Evolutionary conservation across 2,797 vertebrate species (phyloP).

Genomic region (Malurus leucopterus): DNA sequence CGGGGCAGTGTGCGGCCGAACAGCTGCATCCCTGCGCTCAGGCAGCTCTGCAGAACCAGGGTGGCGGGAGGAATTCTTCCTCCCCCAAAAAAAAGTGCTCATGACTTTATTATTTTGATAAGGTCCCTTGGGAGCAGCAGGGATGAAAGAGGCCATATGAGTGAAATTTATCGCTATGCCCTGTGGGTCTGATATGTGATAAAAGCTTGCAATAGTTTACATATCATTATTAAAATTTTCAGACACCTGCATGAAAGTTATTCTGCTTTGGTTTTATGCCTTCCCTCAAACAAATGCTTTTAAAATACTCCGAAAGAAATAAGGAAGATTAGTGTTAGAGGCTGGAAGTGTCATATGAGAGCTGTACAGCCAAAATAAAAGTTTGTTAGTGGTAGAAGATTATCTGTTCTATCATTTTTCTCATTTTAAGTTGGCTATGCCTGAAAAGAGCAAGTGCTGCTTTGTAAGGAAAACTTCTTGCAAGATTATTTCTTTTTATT

Average conservation of each 20-base stretch:
- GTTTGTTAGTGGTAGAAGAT: not conserved
- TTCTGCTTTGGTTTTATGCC: not conserved
- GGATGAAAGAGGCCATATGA: slow-evolving; percentile 1
- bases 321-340: not conserved
- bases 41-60: not conserved
- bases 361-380: not conserved
- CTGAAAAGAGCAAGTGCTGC: not conserved
- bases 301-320: not conserved
- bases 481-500: not conserved
- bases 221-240: not conserved
- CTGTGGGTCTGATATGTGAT: not conserved
- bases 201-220: not conserved
- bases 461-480: not conserved
- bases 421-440: not conserved
- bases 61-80: not conserved
- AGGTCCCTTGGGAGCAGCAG: not conserved
- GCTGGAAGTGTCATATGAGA: not conserved
- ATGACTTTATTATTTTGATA: not conserved
- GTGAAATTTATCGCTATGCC: not conserved
- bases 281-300: not conserved
- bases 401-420: not conserved
- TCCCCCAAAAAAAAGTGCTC: not conserved
- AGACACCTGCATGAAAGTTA: not conserved
- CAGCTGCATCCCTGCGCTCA: not conserved
- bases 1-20: fast-evolving